Base-by-base conservation (phyloP, 2,113 vertebrate species). In the Clarias batrachus region DNA sequence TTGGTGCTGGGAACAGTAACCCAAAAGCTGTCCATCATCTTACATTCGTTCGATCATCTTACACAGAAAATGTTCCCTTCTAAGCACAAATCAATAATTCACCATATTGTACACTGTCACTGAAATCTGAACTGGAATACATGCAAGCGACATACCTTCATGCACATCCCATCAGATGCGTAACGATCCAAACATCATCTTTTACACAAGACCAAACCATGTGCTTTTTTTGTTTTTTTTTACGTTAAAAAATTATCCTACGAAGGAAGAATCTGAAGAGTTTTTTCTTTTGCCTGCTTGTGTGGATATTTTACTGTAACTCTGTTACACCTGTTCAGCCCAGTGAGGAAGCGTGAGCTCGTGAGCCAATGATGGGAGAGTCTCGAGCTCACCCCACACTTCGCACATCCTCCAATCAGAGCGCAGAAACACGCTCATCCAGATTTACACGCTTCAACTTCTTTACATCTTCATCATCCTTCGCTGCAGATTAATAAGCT, bases 361-460 rank as follows among this genome's bases (percentile, higher is more conserved):
- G 88, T 81, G 71, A 85, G 91, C 93, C 93, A 95, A 93, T 95
- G 89, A 91, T 86, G 90, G 48, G n/a, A 82, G 23, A 56, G 87
- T 88, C 81, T 81, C 30, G 87, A 65, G 86, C 93, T 94, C 95
- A 94, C 93, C 92, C 94, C 92, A 95, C 79, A 2, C 86, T 81
- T 84, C 78, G 19, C 86, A 89, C 89, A 21, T 87, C 89, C 84
- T 90, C 89, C 93, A 90, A 92, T 91, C 30, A 10, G 90, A 91
- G 89, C 21, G 91, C 88, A 88, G 41, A 65, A 48, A 68, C 33
- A 62, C 63, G 3, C 8, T 70, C 25, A 66, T 66, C 63, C 4
- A 16, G 48, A 16, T 65, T 83, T n/a, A 70, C 65, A 68, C 41
- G 21, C 81, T 54, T 27, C 27, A 56, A 21, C 65, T 33, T 8